Evolutionary conservation across 2,888 invertebrate genomes (phyloP).

Genomic region (Merodon equestris): DNA sequence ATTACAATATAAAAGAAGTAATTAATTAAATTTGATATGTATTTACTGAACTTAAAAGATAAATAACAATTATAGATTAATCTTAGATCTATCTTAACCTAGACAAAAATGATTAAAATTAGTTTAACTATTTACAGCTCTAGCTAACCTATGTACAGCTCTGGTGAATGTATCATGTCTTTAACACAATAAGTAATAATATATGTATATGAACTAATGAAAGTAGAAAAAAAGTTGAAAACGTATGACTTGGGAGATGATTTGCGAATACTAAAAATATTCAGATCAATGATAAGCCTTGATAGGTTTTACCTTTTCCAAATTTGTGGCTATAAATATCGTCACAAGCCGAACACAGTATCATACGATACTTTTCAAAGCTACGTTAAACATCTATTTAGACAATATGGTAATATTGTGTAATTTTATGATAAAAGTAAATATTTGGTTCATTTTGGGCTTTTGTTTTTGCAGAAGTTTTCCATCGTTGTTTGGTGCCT

Average conservation of each 20-base stretch:
- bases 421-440: neutral
- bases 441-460: neutral
- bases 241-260: constrained; percentile 12
- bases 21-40: too few species aligned
- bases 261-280: constrained; percentile 22
- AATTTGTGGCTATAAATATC: constrained; percentile 49
- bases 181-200: too few species aligned
- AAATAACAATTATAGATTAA: too few species aligned
- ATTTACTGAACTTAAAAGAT: too few species aligned
- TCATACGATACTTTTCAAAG: constrained; percentile 42
- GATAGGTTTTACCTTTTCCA: constrained; percentile 44
- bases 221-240: neutral
- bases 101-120: too few species aligned
- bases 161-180: too few species aligned
- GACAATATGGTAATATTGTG: constrained; percentile 32
- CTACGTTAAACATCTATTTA: constrained; percentile 33
- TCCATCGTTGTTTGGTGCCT: constrained; percentile 18
- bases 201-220: neutral
- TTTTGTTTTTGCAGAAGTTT: constrained; percentile 22
- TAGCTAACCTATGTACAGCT: too few species aligned
- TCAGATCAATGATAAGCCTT: constrained; percentile 45
- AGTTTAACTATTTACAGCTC: too few species aligned
- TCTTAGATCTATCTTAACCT: too few species aligned
- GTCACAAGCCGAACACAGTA: constrained; percentile 26
- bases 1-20: too few species aligned